phyloP scores from a whole-genome alignment of 2,888 invertebrate species.

The Hirtodrosophila confusa region DNA sequence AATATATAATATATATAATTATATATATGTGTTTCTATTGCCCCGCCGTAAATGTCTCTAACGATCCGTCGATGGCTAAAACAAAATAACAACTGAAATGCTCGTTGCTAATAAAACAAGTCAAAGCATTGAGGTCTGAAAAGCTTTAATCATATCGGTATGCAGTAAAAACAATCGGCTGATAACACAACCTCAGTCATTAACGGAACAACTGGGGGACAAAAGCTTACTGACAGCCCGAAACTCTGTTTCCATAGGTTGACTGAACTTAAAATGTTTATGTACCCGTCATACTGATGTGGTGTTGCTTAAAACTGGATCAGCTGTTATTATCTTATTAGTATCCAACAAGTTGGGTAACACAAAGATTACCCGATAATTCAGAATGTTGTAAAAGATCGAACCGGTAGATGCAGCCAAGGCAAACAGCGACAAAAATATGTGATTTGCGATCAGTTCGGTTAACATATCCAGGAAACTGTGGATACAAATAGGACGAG shows the following conservation, averaged over 20 bases:
- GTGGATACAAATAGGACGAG: neutral
- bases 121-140: constrained; percentile 42
- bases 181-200: constrained; percentile 58
- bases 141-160: constrained; percentile 70
- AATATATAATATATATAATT: constrained; percentile 12
- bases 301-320: neutral
- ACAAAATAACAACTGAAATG: constrained; percentile 62
- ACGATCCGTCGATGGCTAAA: constrained; percentile 43
- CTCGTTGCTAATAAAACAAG: constrained; percentile 27
- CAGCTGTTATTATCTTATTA: neutral
- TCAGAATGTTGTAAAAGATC: neutral
- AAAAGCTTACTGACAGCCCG: constrained; percentile 14
- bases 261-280: constrained; percentile 1
- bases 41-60: neutral
- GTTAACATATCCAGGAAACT: neutral
- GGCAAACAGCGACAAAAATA: neutral
- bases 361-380: neutral
- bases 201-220: constrained; percentile 32
- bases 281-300: neutral
- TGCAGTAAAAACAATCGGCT: constrained; percentile 34
- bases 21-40: constrained; percentile 14
- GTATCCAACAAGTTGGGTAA: neutral
- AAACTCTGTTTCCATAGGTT: neutral
- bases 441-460: neutral
- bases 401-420: neutral